phyloP scores from a whole-genome alignment of 2,113 vertebrate genomes.

The Microtus ochrogaster region DNA sequence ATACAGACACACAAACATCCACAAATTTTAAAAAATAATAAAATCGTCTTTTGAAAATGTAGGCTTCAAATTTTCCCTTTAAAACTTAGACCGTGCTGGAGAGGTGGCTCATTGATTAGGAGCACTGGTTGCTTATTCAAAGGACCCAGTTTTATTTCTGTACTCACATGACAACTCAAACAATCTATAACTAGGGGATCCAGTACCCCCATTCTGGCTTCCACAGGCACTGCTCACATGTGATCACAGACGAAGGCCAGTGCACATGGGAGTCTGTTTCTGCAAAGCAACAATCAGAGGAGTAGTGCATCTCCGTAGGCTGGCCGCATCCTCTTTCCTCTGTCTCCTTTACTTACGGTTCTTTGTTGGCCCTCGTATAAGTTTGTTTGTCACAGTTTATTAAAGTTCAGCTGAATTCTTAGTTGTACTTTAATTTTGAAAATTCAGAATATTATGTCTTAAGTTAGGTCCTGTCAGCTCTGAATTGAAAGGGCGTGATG shows the following conservation, averaged over 20 bases:
- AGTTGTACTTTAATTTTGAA: constrained; percentile 12
- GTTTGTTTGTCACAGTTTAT: constrained; percentile 17
- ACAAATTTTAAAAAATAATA: neutral
- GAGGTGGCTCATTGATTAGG: neutral
- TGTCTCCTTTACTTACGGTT: neutral
- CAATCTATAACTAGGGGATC: neutral
- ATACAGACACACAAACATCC: neutral
- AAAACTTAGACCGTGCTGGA: neutral
- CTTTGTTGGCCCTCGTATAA: neutral
- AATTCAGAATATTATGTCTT: constrained; percentile 36
- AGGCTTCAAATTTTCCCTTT: constrained; percentile 1
- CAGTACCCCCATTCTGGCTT: neutral
- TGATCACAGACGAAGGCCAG: neutral
- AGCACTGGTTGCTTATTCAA: neutral
- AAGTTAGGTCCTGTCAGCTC: constrained; percentile 12
- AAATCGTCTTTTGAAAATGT: neutral
- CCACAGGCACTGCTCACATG: neutral
- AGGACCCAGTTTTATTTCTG: neutral
- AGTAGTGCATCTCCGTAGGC: neutral
- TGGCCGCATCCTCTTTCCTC: neutral
- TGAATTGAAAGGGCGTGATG: neutral
- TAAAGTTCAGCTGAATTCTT: constrained; percentile 39
- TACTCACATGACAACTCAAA: neutral
- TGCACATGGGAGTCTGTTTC: neutral
- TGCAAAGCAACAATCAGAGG: neutral